Base-by-base conservation (phyloP, 2,113 vertebrate genomes). In the Pheucticus melanocephalus region DNA sequence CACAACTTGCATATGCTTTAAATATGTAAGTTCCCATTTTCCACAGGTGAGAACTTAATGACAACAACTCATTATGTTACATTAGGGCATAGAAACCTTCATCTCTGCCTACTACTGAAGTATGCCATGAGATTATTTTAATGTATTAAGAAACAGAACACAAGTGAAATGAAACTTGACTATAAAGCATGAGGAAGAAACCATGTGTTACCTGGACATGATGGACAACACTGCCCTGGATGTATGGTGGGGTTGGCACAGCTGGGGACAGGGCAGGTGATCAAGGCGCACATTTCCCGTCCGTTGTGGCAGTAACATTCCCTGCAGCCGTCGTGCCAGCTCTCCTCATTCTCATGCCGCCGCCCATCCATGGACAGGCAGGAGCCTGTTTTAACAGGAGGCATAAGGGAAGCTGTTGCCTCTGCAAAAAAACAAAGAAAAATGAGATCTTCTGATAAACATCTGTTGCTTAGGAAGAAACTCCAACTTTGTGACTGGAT, bases 281-380 rank as follows among this genome's bases (percentile, higher is more conserved):
- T 99, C 72, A 99, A 95, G 63, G 98, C 98, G 81, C 99, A 99
- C 99, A 99, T 99, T 86, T 99, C 99, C 73, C 98, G 97, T n/a
- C 98, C 98, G 1, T 93, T 98, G 84, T 98, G 98, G 68, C 99
- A 99, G 96, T 98, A 99, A 90, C 99, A 99, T 13, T 99, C 98
- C 42, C 99, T 98, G 97, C 99, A 99, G 70, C 99, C 99, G 11
- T 99, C 99, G 3, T 99, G 98, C 99, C 99, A 99, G 89, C 97
- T 99, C 89, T 99, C 98, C 61, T 98, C 98, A 3, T 98, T 98
- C 92, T 98, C 98, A 7, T 99, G 99, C 57, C 98, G 98, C 47
- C 97, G 98, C 45, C 99, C 99, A 30, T 99, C 99, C 98, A 99
- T 98, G 68, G 99, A 99, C 79, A 99, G 97, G 95, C 99, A 99